Evolutionary conservation across 2,797 vertebrate genomes (phyloP), one percentile per base, ranked within the genome.

Genomic region (Zenarchopterus dispar): DNA sequence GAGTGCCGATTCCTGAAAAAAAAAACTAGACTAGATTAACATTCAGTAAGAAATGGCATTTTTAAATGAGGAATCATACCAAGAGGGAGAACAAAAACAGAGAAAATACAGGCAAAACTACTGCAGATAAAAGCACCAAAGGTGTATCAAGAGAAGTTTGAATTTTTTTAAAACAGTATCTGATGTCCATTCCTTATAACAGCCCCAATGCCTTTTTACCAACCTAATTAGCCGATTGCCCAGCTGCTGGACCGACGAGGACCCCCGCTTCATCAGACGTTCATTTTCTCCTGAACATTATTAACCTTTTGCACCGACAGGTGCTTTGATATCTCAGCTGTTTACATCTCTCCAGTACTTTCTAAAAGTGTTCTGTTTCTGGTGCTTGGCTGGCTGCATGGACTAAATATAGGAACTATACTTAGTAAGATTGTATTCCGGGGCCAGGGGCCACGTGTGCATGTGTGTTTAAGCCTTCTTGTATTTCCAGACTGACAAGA

Each of bases 331-430:
- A 86, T 80, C 82, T 78, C 83, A 85, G 83, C 81, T 85, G 85
- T 88, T 89, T 84, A 83, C 78, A 73, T 78, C 79, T 67, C 55
- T 26, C 56, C 13, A 53, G 69, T 23, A 46, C 76, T 81, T 80
- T 87, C 71, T 68, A 36, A 77, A 77, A 82, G 88, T 56, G 52
- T 90, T 86, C 71, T 54, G 64, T 89, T 90, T 84, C 86, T 89
- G 86, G 84, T 78, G 72, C 73, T 85, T 76, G 84, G 87, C 75
- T 44, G 75, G 42, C 74, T 55, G 28, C 50, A n/a, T 0, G 0
- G 45, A 56, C 86, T 91, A 92, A 91, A 92, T 87, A 88, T 91
- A 91, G 85, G 17, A 60, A 41, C 79, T 9, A 74, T 66, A n/a
- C n/a, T n/a, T n/a, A n/a, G 77, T 43, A 67, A 84, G 82, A 85